Evolutionary conservation across 2,113 vertebrate genomes (phyloP), one percentile per base, ranked within the genome.

Genomic region (Zapornia atra): DNA sequence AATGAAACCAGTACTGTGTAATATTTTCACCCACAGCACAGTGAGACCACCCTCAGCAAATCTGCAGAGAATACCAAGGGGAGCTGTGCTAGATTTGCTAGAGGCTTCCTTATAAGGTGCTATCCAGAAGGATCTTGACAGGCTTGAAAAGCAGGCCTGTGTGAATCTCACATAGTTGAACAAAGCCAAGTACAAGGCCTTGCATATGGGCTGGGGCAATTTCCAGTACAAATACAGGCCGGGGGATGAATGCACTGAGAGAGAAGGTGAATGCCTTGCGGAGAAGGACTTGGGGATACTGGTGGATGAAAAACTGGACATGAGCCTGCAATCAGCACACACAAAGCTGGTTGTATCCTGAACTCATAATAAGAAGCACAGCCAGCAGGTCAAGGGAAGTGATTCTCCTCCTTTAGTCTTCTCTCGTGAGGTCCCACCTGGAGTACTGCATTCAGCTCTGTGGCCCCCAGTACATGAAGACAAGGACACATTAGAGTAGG

Each of bases 401-500:
- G 42, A 69, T 40, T 42, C 38, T 54, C 18, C 14, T 25, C 34
- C n/a, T 79, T 48, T 64, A 42, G 31, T 79, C 36, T 2, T 13
- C 48, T 65, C 18, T 54, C 16, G 9, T 21, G 34, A 60, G 42
- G 60, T 34, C n/a, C 22, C 8, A 38, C 28, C 16, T 33, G 8
- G 13, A 15, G 10, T 59, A 33, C 42, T 48, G 26, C 4, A 4
- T 50, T 44, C 14, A 51, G 29, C 14, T 40, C 29, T 51, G 56
- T 20, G 24, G 34, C 34, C 24, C 9, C 17, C 56, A 70, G 54
- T 33, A 38, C 17, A 54, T 8, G 31, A 54, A 14, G 31, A 34
- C 31, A 44, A 1, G 2, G 31, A 44, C 11, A 38, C 8, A 22
- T 59, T 50, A 28, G 8, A 60, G 34, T 1, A 3, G 8, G 44